A percentile compares a stretch with the other conserved stretches of the same genome.
phyloP scores from a whole-genome alignment of 2,113 vertebrate species.

The Paradoxurus hermaphroditus region DNA sequence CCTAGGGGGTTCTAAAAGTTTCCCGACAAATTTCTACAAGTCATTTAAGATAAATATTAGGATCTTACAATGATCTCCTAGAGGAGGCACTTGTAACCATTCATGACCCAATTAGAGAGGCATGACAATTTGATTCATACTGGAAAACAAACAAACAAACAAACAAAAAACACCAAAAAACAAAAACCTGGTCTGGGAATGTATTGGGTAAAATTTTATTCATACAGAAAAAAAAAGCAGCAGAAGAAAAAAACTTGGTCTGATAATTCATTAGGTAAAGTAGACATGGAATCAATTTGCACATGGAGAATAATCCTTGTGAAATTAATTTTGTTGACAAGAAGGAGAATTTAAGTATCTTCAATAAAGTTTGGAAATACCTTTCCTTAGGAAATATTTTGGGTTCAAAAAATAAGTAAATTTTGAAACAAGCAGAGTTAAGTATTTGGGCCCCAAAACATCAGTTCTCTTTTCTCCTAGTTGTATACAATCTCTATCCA shows the following conservation, averaged over 20 bases:
- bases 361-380: conserved; percentile 11
- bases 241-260: too few relatives aligned
- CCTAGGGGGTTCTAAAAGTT: background rate
- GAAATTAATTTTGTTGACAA: background rate
- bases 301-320: background rate
- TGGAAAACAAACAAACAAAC: background rate
- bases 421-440: background rate
- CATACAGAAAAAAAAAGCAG: background rate
- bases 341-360: background rate
- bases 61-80: background rate
- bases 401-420: background rate
- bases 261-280: background rate
- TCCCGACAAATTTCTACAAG: conserved; percentile 33
- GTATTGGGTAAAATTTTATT: background rate
- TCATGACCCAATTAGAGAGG: background rate
- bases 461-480: background rate
- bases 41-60: conserved; percentile 22
- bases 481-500: background rate
- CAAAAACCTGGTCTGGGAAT: fast-evolving
- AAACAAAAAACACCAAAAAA: too few relatives aligned
- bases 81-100: background rate
- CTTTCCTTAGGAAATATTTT: background rate
- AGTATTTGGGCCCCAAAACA: background rate
- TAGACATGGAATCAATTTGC: background rate
- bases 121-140: background rate